Evolutionary conservation across 1,140 invertebrate species (phyloP).

Genomic region (Zaprionus africanus): DNA sequence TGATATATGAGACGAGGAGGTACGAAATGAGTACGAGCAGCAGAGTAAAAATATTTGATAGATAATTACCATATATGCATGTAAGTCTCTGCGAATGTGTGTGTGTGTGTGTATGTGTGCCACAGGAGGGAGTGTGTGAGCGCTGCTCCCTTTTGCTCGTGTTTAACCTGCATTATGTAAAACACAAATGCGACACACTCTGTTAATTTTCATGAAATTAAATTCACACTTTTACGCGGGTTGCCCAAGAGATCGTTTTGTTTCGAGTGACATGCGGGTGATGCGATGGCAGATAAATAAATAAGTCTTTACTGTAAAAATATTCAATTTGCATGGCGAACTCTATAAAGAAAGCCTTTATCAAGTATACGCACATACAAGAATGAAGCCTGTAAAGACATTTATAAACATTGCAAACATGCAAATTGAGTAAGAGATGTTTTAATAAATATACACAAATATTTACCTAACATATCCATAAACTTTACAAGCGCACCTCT

Average conservation of each 20-base stretch:
- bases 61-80: slow-evolving; percentile 59
- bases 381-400: not conserved
- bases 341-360: no score
- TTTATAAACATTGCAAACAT: not conserved
- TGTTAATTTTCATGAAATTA: slow-evolving; percentile 79
- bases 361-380: no score
- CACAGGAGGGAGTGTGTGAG: not conserved
- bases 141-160: slow-evolving; percentile 5
- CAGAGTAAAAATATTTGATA: slow-evolving; percentile 68
- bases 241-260: not conserved
- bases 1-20: not conserved
- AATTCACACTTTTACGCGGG: slow-evolving; percentile 45
- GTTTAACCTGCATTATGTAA: slow-evolving; percentile 63
- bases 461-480: not conserved
- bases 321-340: no score
- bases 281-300: no score
- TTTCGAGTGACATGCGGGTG: no score
- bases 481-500: slow-evolving; percentile 34
- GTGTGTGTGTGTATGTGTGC: slow-evolving; percentile 10
- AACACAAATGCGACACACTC: slow-evolving; percentile 68
- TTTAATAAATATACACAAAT: not conserved
- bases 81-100: slow-evolving; percentile 13
- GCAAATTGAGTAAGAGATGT: not conserved
- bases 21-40: not conserved
- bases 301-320: no score